Conservation (phyloP, 2,888 invertebrate genomes). For the Drosophila anomelani region DNA sequence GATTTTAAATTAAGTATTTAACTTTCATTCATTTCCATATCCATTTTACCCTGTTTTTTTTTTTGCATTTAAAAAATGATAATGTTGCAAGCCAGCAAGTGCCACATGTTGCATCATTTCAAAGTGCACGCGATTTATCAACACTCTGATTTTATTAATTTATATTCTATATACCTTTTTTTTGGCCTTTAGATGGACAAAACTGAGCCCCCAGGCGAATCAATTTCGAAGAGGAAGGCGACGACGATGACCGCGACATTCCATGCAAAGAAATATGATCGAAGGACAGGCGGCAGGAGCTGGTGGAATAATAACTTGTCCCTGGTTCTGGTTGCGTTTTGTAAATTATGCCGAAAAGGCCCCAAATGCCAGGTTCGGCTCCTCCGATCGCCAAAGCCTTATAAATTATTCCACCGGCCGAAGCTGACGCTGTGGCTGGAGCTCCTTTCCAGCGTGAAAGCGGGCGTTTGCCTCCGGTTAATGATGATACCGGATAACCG, state of each 20-base stretch:
- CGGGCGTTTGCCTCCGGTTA: conserved; percentile 70
- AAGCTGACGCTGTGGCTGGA: conserved; percentile 1
- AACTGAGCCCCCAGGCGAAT: conserved; percentile 50
- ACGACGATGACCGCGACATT: conserved; percentile 63
- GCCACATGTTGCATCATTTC: conserved; percentile 67
- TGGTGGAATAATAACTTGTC: conserved; percentile 43
- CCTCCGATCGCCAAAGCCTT: conserved; percentile 27
- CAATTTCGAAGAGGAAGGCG: conserved; percentile 53
- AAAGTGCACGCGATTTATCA: conserved; percentile 62
- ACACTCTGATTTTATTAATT: conserved; percentile 63
- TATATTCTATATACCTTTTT: conserved; percentile 34
- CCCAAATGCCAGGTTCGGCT: conserved; percentile 22
- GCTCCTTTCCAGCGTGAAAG: conserved; percentile 63
- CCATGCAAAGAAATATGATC: conserved; percentile 65
- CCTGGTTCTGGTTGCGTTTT: conserved; percentile 49
- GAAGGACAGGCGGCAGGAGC: conserved; percentile 22
- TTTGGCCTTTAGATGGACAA: conserved; percentile 31
- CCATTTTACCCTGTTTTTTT: background rate
- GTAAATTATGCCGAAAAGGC: conserved; percentile 64
- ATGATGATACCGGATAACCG: conserved; percentile 74
- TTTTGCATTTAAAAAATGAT: no score
- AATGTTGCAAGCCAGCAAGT: conserved; percentile 35
- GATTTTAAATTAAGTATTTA: background rate
- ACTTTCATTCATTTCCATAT: no score
- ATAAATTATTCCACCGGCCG: conserved; percentile 41